Conservation (phyloP, 2,888 invertebrate genomes). For the Ochropacha duplaris region DNA sequence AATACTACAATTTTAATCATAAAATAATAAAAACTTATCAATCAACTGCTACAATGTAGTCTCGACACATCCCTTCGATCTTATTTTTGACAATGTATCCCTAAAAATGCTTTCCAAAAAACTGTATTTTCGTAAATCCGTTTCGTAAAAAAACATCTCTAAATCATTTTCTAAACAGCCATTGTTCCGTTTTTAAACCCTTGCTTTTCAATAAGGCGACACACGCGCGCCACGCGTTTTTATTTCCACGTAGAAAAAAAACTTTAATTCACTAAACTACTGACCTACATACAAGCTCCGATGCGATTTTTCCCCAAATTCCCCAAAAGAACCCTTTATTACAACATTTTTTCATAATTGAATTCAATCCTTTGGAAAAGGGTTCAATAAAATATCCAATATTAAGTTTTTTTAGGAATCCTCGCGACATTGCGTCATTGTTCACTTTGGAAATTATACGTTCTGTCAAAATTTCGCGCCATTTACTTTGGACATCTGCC, state of each 20-base stretch:
- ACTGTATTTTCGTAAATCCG: slow-evolving; percentile 62
- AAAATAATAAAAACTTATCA: slow-evolving; percentile 57
- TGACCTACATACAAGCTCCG: slow-evolving; percentile 73
- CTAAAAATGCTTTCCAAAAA: slow-evolving; percentile 51
- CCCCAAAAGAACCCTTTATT: slow-evolving; percentile 71
- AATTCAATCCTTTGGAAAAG: slow-evolving; percentile 82
- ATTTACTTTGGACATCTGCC: slow-evolving; percentile 79
- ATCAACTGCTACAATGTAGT: slow-evolving; percentile 51
- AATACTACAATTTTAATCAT: slow-evolving; percentile 4
- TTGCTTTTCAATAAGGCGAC: slow-evolving; percentile 70
- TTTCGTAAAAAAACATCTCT: slow-evolving; percentile 54
- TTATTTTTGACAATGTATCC: slow-evolving; percentile 41
- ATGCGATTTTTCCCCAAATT: slow-evolving; percentile 63
- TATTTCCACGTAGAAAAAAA: slow-evolving; percentile 47
- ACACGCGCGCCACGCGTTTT: slow-evolving; percentile 68
- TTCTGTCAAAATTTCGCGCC: slow-evolving; percentile 81
- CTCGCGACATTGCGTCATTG: slow-evolving; percentile 56
- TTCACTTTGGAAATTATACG: slow-evolving; percentile 72
- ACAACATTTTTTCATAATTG: slow-evolving; percentile 67
- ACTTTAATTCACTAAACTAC: slow-evolving; percentile 63
- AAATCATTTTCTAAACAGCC: slow-evolving; percentile 76
- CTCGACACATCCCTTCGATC: slow-evolving; percentile 53
- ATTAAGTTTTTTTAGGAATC: slow-evolving; percentile 60
- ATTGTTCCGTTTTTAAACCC: slow-evolving; percentile 71
- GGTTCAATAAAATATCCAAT: slow-evolving; percentile 74